Evolutionary conservation across 2,113 vertebrate species (phyloP).

Genomic region (Lepisosteus osseus): DNA sequence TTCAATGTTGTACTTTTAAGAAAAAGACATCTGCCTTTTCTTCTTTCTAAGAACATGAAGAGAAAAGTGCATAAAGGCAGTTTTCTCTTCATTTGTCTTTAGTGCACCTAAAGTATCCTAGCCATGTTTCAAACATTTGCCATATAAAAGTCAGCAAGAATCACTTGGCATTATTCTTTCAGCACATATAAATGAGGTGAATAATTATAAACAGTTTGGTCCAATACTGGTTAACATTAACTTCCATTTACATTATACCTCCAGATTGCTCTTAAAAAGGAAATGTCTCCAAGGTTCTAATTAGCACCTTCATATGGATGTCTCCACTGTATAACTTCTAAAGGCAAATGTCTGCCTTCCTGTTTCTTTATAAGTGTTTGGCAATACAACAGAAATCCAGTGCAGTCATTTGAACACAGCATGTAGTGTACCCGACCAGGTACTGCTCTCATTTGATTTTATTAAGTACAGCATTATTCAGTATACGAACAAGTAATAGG

Average conservation of each 20-base stretch:
- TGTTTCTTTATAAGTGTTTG: constrained; percentile 34
- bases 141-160: background rate
- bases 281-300: constrained; percentile 21
- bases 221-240: background rate
- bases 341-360: constrained; percentile 25
- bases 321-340: constrained; percentile 5
- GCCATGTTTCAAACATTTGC: constrained; percentile 8
- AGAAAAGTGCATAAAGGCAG: too few relatives aligned
- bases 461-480: constrained; percentile 46
- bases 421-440: constrained; percentile 32
- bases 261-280: background rate
- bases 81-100: background rate
- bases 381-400: constrained; percentile 16
- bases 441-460: constrained; percentile 30
- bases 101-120: background rate
- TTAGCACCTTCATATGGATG: constrained; percentile 44
- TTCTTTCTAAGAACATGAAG: too few relatives aligned
- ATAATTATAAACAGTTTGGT: too few relatives aligned
- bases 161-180: background rate
- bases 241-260: background rate
- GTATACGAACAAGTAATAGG: background rate
- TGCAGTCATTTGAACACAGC: constrained; percentile 48
- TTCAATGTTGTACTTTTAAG: too few relatives aligned
- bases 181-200: too few relatives aligned
- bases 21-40: too few relatives aligned